Evolutionary conservation across 2,113 vertebrate species (phyloP).

Genomic region (Blennius ocellaris): DNA sequence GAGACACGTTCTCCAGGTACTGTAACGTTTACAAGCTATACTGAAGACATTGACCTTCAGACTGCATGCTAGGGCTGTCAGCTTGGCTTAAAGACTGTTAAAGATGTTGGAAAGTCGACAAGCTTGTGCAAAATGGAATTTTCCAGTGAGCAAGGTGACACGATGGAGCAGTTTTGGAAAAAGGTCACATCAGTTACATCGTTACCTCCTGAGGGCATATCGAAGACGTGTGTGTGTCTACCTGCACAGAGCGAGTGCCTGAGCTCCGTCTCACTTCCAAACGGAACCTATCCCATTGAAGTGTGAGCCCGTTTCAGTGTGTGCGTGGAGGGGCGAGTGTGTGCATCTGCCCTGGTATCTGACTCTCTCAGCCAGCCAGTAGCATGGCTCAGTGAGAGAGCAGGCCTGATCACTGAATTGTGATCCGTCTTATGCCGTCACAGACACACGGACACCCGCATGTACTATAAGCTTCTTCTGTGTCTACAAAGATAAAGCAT

Average conservation of each 20-base stretch:
- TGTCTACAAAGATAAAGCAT: too few species aligned
- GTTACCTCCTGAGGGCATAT: conserved; percentile 36
- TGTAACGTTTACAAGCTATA: conserved; percentile 42
- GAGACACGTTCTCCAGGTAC: conserved; percentile 36
- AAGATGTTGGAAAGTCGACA: conserved; percentile 35
- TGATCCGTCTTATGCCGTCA: conserved; percentile 59
- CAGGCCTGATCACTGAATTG: conserved; percentile 61
- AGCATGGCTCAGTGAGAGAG: conserved; percentile 64
- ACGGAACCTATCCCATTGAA: conserved; percentile 14
- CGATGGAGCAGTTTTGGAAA: conserved; percentile 28
- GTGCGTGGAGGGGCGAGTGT: conserved; percentile 13
- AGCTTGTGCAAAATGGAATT: conserved; percentile 13
- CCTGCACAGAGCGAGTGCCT: conserved; percentile 8
- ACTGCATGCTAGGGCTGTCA: conserved; percentile 50
- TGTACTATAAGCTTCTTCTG: background rate
- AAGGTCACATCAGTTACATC: conserved; percentile 63
- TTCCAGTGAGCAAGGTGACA: conserved; percentile 40
- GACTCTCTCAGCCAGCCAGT: conserved; percentile 65
- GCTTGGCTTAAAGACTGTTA: conserved; percentile 30
- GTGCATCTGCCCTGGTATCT: conserved; percentile 44
- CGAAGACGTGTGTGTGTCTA: conserved; percentile 12
- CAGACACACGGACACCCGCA: conserved; percentile 30
- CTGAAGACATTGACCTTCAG: conserved; percentile 62
- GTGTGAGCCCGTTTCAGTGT: background rate
- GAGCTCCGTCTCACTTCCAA: conserved; percentile 17